Conservation (phyloP, 1,140 invertebrate genomes). For the Diachasma alloeum region DNA sequence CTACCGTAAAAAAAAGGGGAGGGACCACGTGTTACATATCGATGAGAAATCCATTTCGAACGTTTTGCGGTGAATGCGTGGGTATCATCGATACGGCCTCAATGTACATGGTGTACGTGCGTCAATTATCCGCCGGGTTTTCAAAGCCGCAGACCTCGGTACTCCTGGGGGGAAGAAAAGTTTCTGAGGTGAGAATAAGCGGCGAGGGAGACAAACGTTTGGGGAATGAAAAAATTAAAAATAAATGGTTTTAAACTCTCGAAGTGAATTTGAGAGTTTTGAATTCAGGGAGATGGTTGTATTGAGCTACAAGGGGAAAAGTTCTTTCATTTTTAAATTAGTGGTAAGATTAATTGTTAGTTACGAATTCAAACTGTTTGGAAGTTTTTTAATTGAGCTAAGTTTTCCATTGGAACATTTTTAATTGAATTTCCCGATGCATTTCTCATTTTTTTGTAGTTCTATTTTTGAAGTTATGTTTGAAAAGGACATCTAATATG, state of each 20-base stretch:
- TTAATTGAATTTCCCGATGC: too few species aligned
- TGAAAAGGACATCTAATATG: too few species aligned
- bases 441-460: too few species aligned
- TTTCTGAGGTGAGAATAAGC: neutral
- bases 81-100: neutral
- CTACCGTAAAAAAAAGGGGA: neutral
- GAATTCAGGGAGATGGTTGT: too few species aligned
- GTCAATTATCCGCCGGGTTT: constrained; percentile 1
- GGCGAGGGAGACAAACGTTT: neutral
- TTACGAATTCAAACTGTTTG: too few species aligned
- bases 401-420: too few species aligned
- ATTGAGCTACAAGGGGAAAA: neutral
- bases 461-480: too few species aligned
- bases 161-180: neutral
- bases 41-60: constrained; percentile 2
- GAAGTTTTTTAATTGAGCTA: too few species aligned
- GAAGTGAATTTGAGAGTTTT: neutral
- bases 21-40: neutral
- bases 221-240: neutral
- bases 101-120: constrained; percentile 3
- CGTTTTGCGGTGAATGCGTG: constrained; percentile 7
- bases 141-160: neutral
- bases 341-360: too few species aligned
- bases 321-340: too few species aligned
- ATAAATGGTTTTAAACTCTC: neutral